Conservation (phyloP, 2,888 invertebrate species). For the Abscondita cerata region DNA sequence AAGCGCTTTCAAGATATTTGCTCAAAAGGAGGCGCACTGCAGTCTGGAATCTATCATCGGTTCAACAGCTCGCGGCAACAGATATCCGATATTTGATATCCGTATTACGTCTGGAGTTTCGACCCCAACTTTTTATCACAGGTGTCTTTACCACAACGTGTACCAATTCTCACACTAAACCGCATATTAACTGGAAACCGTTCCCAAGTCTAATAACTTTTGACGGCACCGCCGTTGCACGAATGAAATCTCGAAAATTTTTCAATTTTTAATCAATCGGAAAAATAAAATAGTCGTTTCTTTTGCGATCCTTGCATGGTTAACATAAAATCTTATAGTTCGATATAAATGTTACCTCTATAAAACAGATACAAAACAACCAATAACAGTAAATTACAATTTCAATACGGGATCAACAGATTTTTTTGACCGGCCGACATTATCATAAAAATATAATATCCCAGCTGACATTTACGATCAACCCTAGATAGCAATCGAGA, state of each 20-base stretch:
- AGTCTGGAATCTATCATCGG: slow-evolving; percentile 31
- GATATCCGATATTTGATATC: slow-evolving; percentile 32
- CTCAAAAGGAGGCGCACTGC: slow-evolving; percentile 25
- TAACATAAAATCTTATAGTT: slow-evolving; percentile 24
- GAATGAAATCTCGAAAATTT: not conserved
- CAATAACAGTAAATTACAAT: slow-evolving; percentile 35
- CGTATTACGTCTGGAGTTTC: slow-evolving; percentile 20
- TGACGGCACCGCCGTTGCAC: not conserved
- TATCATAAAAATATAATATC: slow-evolving; percentile 36
- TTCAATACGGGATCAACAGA: slow-evolving; percentile 36
- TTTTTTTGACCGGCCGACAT: slow-evolving; percentile 34
- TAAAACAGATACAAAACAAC: slow-evolving; percentile 29
- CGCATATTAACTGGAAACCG: slow-evolving; percentile 18
- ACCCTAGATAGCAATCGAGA: slow-evolving; percentile 33
- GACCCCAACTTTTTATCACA: slow-evolving; percentile 25
- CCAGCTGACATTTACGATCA: slow-evolving; percentile 34
- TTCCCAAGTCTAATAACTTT: slow-evolving; percentile 14
- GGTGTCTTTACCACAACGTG: slow-evolving; percentile 19
- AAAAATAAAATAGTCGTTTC: slow-evolving; percentile 12
- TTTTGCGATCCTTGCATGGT: slow-evolving; percentile 16
- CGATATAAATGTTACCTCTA: slow-evolving; percentile 19
- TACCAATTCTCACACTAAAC: slow-evolving; percentile 24
- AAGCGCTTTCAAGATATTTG: slow-evolving; percentile 15
- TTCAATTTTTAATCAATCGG: slow-evolving; percentile 8
- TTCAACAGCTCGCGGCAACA: slow-evolving; percentile 33